These are phyloP conservation scores for Rhinoderma darwinii DNA, from an alignment of 2,113 vertebrate species.

Conservation along the genomic window DNA sequence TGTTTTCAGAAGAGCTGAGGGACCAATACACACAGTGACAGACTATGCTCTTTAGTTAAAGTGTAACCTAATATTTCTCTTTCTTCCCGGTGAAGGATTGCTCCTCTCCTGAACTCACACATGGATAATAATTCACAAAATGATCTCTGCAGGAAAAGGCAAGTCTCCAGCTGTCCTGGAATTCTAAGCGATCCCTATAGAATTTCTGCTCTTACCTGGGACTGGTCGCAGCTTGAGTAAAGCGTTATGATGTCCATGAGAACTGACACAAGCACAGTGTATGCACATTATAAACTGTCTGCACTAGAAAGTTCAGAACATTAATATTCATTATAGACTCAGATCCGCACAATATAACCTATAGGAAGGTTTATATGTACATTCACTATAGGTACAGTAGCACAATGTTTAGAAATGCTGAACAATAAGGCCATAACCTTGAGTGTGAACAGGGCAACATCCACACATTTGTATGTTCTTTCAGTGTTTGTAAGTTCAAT, in stretches of 20 bases:
- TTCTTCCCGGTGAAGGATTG: slow-evolving; percentile 24
- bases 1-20: slow-evolving; percentile 6
- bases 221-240: slow-evolving; percentile 47
- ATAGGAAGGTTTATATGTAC: background rate
- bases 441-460: too few species aligned
- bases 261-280: background rate
- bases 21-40: slow-evolving; percentile 46
- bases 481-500: too few species aligned
- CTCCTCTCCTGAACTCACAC: slow-evolving; percentile 46
- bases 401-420: background rate
- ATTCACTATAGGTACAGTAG: background rate
- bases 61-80: slow-evolving; percentile 56
- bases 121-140: slow-evolving; percentile 61
- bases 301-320: background rate
- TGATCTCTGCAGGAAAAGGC: slow-evolving; percentile 64
- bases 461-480: too few species aligned
- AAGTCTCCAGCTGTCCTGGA: slow-evolving; percentile 64
- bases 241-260: slow-evolving; percentile 25
- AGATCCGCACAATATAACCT: background rate
- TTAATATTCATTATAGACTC: background rate
- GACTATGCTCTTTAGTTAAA: slow-evolving; percentile 17
- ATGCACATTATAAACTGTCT: background rate
- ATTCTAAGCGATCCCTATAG: slow-evolving; percentile 65
- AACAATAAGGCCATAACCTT: too few species aligned
- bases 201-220: slow-evolving; percentile 59